Conservation (phyloP, 2,888 invertebrate species). For the Nowickia ferox region DNA sequence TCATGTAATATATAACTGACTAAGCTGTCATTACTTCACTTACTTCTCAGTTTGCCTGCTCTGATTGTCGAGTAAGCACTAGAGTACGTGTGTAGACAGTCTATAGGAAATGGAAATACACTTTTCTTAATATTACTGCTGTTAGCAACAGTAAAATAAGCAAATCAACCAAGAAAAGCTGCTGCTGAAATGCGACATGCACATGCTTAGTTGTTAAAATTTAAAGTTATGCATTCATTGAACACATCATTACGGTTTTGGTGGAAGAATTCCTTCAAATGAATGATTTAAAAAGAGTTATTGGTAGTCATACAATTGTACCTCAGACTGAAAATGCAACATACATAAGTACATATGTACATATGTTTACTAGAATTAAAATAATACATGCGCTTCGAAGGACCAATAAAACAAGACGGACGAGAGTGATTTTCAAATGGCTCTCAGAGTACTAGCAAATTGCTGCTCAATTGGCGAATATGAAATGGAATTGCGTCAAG, state of each 20-base stretch:
- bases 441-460: too few relatives aligned
- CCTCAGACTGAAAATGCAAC: too few relatives aligned
- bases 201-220: constrained; percentile 65
- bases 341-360: too few relatives aligned
- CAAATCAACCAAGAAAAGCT: constrained; percentile 36
- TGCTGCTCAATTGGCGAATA: too few relatives aligned
- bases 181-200: constrained; percentile 61
- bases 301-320: too few relatives aligned
- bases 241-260: neutral
- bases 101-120: constrained; percentile 5
- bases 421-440: too few relatives aligned
- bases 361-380: too few relatives aligned
- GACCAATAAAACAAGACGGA: too few relatives aligned
- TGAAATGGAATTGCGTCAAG: too few relatives aligned
- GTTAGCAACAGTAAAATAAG: neutral
- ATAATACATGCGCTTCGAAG: too few relatives aligned
- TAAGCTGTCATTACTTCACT: constrained; percentile 9
- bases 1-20: constrained; percentile 28
- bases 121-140: neutral
- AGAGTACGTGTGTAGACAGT: constrained; percentile 51
- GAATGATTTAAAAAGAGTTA: neutral
- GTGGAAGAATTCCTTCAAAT: neutral
- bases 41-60: constrained; percentile 31
- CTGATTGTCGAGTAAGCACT: constrained; percentile 53
- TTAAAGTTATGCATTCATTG: constrained; percentile 30